A percentile compares a stretch with the other conserved stretches of the same genome.
These are phyloP conservation scores for Montipora capricornis DNA, from an alignment of 64 coral and sea anemone species.

Conservation along the genomic window DNA sequence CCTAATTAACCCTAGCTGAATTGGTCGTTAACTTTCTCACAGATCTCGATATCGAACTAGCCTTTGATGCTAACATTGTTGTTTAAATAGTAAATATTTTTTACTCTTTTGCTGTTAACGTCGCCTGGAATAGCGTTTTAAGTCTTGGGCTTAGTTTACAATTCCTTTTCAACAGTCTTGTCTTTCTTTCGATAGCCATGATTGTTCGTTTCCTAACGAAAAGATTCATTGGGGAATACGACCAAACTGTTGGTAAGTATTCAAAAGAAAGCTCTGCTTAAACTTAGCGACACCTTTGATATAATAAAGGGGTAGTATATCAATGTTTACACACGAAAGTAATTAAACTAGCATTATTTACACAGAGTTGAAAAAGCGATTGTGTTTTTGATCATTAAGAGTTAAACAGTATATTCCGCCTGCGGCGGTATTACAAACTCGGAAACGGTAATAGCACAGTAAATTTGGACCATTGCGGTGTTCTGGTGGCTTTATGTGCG, in stretches of 20 bases:
- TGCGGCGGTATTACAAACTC: neutral
- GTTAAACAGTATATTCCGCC: neutral
- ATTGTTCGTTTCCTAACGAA: constrained; percentile 81
- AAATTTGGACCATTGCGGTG: too few relatives aligned
- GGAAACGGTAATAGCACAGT: neutral
- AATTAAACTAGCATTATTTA: neutral
- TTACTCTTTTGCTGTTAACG: neutral
- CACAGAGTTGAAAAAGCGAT: neutral
- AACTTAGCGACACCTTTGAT: neutral
- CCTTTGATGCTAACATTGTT: neutral
- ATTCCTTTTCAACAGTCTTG: neutral
- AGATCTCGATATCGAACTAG: neutral
- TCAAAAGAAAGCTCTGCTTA: neutral
- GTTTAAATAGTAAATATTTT: neutral
- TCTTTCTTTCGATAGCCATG: constrained; percentile 41
- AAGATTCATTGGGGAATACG: constrained; percentile 86
- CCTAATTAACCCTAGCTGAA: neutral
- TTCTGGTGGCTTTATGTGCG: too few relatives aligned
- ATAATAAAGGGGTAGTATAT: neutral
- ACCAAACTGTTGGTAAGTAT: constrained; percentile 71
- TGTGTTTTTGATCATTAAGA: neutral
- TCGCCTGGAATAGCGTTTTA: neutral
- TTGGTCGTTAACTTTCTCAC: neutral
- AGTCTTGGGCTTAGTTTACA: neutral
- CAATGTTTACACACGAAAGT: constrained; percentile 28